Evolutionary conservation across 2,888 invertebrate genomes (phyloP), one percentile per base, ranked within the genome.

Genomic region (Arenicola marina): DNA sequence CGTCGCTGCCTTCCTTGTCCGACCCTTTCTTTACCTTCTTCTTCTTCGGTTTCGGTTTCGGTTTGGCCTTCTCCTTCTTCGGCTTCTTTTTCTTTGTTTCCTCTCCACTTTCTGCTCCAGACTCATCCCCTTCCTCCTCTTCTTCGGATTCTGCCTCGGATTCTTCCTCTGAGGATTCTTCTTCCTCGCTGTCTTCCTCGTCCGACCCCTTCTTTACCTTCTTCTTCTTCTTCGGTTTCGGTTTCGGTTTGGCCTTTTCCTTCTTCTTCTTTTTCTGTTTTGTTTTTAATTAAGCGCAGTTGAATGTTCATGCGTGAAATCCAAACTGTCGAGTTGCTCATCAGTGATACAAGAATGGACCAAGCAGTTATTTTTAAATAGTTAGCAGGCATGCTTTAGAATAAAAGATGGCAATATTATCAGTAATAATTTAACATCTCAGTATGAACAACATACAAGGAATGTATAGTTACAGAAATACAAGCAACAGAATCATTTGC

Each of bases 201-300:
- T 29, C 2, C 7, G 15, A 21, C 34, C 11, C 26, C 29, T 24
- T 33, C 21, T 56, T 45, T 54, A 26, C 56, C 26, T 51, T 44
- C 54, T 58, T 59, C 46, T 29, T 26, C 24, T 46, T 53, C 59
- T 53, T 54, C 29, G 53, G 58, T 43, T 59, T 53, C 44, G 29
- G 28, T 43, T 63, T 61, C 26, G 43, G 43, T n/a, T 56, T 53
- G 43, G 28, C 46, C 46, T 55, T 57, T 53, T 62, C 51, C 43
- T 31, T 34, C 44, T 56, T 62, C 34, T 48, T 65, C 51, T 65
- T 56, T 32, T 51, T 32, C 44, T 21, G 33, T 56, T 46, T 63
- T 61, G n/a, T 62, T 26, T 62, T 61, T 48, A 54, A 33, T 21
- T 62, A 55, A 7, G 7, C n/a, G n/a, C n/a, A n/a, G n/a, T n/a